phyloP scores from a whole-genome alignment of 2,797 vertebrate species.

The Eulemur coronatus region DNA sequence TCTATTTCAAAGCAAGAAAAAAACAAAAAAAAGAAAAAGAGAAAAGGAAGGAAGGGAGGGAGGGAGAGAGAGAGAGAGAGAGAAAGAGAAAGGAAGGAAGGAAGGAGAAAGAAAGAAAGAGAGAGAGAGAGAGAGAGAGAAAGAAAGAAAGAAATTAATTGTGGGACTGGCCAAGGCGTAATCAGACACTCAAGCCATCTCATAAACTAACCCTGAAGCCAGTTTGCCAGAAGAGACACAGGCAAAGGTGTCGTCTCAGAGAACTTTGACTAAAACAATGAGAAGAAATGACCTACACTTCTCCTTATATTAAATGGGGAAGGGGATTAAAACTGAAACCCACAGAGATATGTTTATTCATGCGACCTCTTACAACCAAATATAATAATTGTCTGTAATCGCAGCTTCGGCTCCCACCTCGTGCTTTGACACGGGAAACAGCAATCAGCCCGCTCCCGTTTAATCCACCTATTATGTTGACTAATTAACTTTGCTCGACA shows the following conservation, averaged over 20 bases:
- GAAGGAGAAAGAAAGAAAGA: too few species aligned
- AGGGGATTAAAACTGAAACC: conserved; percentile 86
- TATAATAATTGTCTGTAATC: conserved; percentile 92
- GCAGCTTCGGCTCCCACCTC: conserved; percentile 87
- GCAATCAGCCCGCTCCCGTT: conserved; percentile 87
- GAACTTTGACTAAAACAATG: conserved; percentile 85
- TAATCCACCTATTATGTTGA: conserved; percentile 93
- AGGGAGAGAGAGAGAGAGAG: too few species aligned
- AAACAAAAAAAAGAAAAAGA: neutral
- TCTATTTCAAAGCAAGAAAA: neutral
- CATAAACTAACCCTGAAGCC: neutral
- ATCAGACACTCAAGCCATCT: neutral
- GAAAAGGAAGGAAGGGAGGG: neutral
- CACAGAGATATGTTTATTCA: conserved; percentile 89
- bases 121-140: too few species aligned
- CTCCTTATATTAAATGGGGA: conserved; percentile 85
- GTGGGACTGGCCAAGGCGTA: neutral
- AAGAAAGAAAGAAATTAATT: too few species aligned
- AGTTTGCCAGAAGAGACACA: conserved; percentile 36
- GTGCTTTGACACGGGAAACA: conserved; percentile 87
- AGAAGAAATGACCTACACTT: conserved; percentile 87
- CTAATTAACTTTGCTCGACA: conserved; percentile 91
- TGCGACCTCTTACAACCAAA: conserved; percentile 90
- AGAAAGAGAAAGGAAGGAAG: fast-evolving
- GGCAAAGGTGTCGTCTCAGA: conserved; percentile 46